Evolutionary conservation across 2,888 invertebrate genomes (phyloP).

Genomic region (Cantharis rustica): DNA sequence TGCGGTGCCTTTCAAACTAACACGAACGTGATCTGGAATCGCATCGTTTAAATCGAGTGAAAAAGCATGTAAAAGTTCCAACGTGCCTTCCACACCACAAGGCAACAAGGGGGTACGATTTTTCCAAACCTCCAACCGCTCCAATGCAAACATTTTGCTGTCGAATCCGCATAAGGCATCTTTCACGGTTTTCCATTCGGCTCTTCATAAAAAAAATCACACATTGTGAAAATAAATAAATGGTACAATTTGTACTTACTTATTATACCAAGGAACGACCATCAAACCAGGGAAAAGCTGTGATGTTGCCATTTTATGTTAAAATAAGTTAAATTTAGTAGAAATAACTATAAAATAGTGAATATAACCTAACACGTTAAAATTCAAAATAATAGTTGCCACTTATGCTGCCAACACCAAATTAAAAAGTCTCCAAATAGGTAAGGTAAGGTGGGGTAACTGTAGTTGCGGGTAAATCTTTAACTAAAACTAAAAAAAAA

Average conservation of each 20-base stretch:
- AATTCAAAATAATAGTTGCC: neutral
- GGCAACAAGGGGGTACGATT: conserved; percentile 61
- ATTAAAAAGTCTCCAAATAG: neutral
- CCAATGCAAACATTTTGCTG: conserved; percentile 46
- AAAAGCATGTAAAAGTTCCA: conserved; percentile 61
- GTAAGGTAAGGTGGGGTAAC: too few species aligned
- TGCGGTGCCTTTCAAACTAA: conserved; percentile 65
- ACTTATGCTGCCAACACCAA: neutral
- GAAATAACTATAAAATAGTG: neutral
- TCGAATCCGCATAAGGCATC: conserved; percentile 54
- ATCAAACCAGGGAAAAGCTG: conserved; percentile 48
- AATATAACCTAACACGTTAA: neutral
- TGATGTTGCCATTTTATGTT: conserved; percentile 46
- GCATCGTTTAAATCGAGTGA: conserved; percentile 48
- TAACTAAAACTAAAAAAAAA: too few species aligned
- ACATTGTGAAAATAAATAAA: neutral
- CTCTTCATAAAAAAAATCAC: conserved; percentile 41
- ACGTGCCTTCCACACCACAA: conserved; percentile 66
- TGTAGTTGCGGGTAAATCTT: too few species aligned
- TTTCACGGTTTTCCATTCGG: conserved; percentile 62
- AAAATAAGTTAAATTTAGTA: neutral
- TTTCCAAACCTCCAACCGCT: conserved; percentile 63
- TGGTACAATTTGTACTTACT: conserved; percentile 39
- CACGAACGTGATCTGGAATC: conserved; percentile 58
- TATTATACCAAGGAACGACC: conserved; percentile 55